Evolutionary conservation across 2,113 vertebrate species (phyloP).

Genomic region (Phyllopteryx taeniolatus): DNA sequence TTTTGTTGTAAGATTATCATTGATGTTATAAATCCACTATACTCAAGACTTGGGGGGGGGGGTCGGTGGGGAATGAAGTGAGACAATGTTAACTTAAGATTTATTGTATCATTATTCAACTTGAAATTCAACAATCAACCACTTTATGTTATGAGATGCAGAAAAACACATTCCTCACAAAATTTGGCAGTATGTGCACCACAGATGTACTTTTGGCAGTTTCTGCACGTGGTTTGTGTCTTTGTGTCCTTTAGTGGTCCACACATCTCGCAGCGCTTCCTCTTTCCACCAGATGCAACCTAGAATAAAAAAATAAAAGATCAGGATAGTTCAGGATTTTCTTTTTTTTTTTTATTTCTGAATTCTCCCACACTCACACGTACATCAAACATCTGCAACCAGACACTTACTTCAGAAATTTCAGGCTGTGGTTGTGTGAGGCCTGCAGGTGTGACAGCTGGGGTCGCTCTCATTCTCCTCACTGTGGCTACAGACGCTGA

Average conservation of each 20-base stretch:
- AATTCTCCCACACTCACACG: not conserved
- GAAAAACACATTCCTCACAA: not conserved
- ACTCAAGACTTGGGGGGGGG: not conserved
- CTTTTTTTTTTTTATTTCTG: not conserved
- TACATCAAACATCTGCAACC: not conserved
- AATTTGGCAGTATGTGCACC: constrained; percentile 2
- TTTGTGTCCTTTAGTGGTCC: not conserved
- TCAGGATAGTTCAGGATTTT: not conserved
- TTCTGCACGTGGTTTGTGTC: not conserved
- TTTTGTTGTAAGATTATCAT: too few species aligned
- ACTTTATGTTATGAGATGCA: not conserved
- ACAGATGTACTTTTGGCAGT: not conserved
- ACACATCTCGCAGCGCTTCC: not conserved
- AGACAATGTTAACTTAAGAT: not conserved
- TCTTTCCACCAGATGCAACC: not conserved
- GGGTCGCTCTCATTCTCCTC: too few species aligned
- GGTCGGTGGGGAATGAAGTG: too few species aligned
- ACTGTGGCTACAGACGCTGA: too few species aligned
- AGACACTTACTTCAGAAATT: not conserved
- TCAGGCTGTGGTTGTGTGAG: not conserved
- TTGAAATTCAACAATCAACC: not conserved
- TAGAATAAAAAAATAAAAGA: not conserved
- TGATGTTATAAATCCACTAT: too few species aligned
- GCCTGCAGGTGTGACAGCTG: too few species aligned
- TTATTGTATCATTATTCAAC: not conserved